phyloP scores from a whole-genome alignment of 2,113 vertebrate genomes.

The Herpailurus yagouaroundi region DNA sequence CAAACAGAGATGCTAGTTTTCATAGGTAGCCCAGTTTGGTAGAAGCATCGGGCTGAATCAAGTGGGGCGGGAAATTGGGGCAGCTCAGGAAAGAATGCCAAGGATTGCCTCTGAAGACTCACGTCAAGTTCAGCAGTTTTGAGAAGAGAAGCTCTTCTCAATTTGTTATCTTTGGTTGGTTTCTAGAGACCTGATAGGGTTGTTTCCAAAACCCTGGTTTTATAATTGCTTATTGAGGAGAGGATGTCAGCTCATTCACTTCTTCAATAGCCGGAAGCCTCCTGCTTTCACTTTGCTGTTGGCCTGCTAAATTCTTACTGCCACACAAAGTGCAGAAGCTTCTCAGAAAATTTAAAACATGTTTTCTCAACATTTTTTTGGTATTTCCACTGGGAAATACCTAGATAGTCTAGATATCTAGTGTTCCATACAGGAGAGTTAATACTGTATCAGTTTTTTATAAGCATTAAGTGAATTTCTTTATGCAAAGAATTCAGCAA shows the following conservation, averaged over 20 bases:
- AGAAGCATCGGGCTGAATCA: too few relatives aligned
- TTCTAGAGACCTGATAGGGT: neutral
- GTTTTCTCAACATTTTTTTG: neutral
- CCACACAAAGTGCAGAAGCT: neutral
- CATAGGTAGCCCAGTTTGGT: neutral
- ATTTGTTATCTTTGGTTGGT: neutral
- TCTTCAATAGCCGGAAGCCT: neutral
- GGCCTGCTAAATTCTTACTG: neutral
- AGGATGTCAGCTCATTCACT: neutral
- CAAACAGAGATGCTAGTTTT: neutral
- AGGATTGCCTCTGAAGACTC: neutral
- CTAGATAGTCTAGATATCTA: neutral
- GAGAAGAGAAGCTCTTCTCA: neutral
- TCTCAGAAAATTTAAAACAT: neutral
- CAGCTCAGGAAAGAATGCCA: neutral
- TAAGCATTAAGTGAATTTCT: neutral
- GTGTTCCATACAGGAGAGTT: neutral
- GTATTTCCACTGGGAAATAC: neutral
- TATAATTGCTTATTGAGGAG: neutral
- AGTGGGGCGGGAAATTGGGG: neutral
- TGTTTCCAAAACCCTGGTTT: neutral
- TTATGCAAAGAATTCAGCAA: neutral
- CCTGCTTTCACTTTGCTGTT: neutral
- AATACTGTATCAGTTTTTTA: neutral
- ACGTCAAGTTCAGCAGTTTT: neutral